Conservation (phyloP, 1,140 invertebrate species). For the Euura saliciscinereae region DNA sequence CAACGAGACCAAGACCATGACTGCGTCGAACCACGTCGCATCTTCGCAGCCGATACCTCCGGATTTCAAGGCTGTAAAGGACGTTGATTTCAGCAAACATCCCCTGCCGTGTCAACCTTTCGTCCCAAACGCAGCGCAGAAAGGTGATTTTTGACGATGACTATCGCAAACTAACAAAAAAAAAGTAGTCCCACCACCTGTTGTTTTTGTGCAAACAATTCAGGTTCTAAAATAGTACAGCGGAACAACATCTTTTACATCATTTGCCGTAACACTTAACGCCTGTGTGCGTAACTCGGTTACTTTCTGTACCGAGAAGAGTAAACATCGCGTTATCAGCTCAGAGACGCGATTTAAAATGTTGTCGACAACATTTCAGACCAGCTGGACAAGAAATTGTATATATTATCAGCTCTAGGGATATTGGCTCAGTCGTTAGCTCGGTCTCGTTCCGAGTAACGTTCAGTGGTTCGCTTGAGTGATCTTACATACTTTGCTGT, state of each 20-base stretch:
- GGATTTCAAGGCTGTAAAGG: conserved; percentile 42
- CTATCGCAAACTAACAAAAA: conserved; percentile 5
- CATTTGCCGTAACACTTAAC: not conserved
- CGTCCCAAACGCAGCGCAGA: conserved; percentile 43
- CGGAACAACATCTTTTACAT: not conserved
- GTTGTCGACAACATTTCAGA: not conserved
- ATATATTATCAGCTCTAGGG: not conserved
- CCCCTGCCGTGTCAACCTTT: conserved; percentile 71
- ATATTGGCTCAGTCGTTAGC: no score
- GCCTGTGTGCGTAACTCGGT: no score
- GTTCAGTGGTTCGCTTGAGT: no score
- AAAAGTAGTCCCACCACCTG: not conserved
- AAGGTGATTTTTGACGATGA: conserved; percentile 30
- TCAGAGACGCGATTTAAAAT: not conserved
- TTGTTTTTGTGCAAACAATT: not conserved
- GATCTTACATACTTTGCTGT: no score
- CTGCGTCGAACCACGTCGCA: conserved; percentile 29
- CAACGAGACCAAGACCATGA: conserved; percentile 34
- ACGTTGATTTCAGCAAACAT: conserved; percentile 69
- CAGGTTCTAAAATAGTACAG: not conserved
- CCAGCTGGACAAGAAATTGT: not conserved
- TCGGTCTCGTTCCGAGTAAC: no score
- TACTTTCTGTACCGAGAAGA: no score
- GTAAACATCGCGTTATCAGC: no score
- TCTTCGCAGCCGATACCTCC: conserved; percentile 22